Percentiles rank a stretch among this genome's conserved stretches.
phyloP scores from a whole-genome alignment of 1,140 invertebrate genomes.

The Chlorops oryzae region DNA sequence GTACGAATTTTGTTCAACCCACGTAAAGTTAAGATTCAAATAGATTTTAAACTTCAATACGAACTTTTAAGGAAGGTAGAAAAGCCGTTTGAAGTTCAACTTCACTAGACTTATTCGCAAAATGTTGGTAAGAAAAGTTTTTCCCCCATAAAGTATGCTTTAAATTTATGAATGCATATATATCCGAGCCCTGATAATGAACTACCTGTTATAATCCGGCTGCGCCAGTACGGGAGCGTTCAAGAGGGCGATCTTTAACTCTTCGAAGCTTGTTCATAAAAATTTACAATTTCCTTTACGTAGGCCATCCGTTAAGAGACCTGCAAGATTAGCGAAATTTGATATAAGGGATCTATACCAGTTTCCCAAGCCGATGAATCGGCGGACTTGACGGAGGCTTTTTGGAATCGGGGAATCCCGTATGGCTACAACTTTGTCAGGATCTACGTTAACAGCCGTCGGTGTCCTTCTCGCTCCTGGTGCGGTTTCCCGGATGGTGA shows the following conservation, averaged over 20 bases:
- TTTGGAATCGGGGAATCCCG: constrained; percentile 25
- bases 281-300: constrained; percentile 1
- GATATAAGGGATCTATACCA: constrained; percentile 48
- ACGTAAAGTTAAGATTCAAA: no score
- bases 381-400: constrained; percentile 25
- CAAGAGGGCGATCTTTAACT: constrained; percentile 23
- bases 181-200: no score
- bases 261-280: neutral
- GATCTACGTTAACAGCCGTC: constrained; percentile 9
- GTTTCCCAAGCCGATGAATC: constrained; percentile 48
- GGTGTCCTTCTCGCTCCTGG: no score
- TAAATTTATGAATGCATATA: no score
- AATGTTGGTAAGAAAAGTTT: no score
- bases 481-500: no score
- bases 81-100: no score
- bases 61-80: no score
- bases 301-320: constrained; percentile 18
- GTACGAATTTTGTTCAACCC: no score
- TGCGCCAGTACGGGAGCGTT: constrained; percentile 32
- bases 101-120: no score
- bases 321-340: constrained; percentile 44
- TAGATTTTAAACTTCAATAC: no score
- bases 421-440: constrained; percentile 16
- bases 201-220: constrained; percentile 37
- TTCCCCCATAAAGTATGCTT: no score